Evolutionary conservation across 2,888 invertebrate species (phyloP).

Genomic region (Hedya salicella): DNA sequence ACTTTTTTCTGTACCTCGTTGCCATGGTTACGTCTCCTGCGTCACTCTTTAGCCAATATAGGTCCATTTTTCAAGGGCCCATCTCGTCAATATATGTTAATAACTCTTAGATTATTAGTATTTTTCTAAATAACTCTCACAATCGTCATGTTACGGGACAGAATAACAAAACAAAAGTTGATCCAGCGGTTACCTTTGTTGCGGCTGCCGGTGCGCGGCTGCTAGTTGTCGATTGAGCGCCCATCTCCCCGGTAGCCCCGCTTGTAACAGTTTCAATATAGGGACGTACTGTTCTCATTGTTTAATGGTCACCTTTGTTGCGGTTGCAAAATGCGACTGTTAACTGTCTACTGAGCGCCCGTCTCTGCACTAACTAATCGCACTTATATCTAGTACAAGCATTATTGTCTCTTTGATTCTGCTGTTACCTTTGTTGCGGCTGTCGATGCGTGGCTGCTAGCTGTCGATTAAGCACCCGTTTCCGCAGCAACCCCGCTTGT

Average conservation of each 20-base stretch:
- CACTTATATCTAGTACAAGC: constrained; percentile 97
- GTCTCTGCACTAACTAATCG: constrained; percentile 94
- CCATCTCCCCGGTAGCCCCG: constrained; percentile 94
- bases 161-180: too few relatives aligned
- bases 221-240: constrained; percentile 90
- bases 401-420: constrained; percentile 73
- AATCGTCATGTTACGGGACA: too few relatives aligned
- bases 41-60: too few relatives aligned
- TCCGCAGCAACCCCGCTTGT: constrained; percentile 95
- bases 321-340: constrained; percentile 81
- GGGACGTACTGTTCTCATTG: constrained; percentile 91
- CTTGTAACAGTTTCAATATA: constrained; percentile 98
- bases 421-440: constrained; percentile 64
- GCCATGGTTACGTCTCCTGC: too few relatives aligned
- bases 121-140: too few relatives aligned
- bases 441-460: constrained; percentile 81
- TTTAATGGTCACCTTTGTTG: constrained; percentile 89
- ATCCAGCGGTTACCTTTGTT: constrained; percentile 56
- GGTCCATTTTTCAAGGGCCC: too few relatives aligned
- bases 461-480: constrained; percentile 92
- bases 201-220: constrained; percentile 74
- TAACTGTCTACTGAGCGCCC: constrained; percentile 88
- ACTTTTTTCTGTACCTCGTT: too few relatives aligned
- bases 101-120: too few relatives aligned
- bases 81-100: too few relatives aligned